Evolutionary conservation across 2,888 invertebrate genomes (phyloP), one percentile per base, ranked within the genome.

Genomic region (Apodemia duryi): DNA sequence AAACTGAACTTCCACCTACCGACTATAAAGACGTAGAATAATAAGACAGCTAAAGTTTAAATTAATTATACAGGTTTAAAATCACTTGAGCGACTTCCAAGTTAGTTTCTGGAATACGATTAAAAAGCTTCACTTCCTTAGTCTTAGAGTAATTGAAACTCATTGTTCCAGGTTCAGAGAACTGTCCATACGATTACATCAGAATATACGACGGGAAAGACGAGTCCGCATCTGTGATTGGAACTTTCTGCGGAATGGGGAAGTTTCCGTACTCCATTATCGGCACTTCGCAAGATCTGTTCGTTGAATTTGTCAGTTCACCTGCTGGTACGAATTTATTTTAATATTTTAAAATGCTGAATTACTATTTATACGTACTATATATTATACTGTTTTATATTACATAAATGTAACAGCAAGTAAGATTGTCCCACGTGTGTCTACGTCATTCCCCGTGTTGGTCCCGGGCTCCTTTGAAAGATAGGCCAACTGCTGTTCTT

Each of bases 191-290:
- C 85, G 98, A 98, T 85, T 97, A 96, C 92, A 95, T 98, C 72
- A 94, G 95, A 74, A 96, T 98, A 68, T 97, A 97, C 91, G 98
- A 98, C 76, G 98, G 98, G 0, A 96, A 96, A 75, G 96, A 97
- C 82, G 97, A 97, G 75, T 95, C 95, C 61, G 95, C 96, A 13
- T 95, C 97, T 0, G 95, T 97, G 61, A 98, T 98, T 73, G 97
- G 97, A 6, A 97, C 97, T 6, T 97, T 98, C 80, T 98, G 97
- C 81, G 97, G 97, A 1, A 96, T 97, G 95, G 97, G 97, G 62
- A 97, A 97, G 85, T 98, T 98, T 77, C 97, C 98, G 0, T 97
- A 97, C 91, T 97, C 97, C 77, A 98, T 98, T 81, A 97, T 98
- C 75, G 98, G 98, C 11, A 98, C 98, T 61, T 97, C 97, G 29